Percentiles rank a stretch among this genome's conserved stretches.
These are phyloP conservation scores for Litocranius walleri DNA, from an alignment of 2,113 vertebrate species.

Conservation along the genomic window DNA sequence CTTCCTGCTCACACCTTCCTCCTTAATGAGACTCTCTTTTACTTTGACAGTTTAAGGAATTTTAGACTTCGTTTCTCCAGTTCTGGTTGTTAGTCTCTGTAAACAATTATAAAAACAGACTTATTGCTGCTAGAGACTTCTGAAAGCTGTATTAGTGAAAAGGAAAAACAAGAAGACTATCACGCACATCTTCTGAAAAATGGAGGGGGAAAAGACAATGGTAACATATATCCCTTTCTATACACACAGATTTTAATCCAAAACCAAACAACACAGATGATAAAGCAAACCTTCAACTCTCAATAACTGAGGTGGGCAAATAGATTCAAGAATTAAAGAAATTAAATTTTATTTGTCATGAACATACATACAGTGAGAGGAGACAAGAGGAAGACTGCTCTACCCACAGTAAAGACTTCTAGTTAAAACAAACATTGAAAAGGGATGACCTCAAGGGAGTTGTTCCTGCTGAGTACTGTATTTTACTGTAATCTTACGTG, in stretches of 20 bases:
- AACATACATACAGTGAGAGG: not conserved
- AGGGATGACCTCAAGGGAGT: not conserved
- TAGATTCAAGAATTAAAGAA: not conserved
- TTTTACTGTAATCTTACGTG: not conserved
- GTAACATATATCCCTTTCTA: not conserved
- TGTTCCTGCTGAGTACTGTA: not conserved
- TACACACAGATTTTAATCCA: not conserved
- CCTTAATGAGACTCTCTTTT: not conserved
- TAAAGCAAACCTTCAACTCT: not conserved
- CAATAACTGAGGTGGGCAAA: not conserved
- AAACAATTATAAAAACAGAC: not conserved
- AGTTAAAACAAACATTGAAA: not conserved
- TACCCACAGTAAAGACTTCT: not conserved
- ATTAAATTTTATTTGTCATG: not conserved
- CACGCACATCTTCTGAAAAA: not conserved
- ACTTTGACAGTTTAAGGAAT: not conserved
- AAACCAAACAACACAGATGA: not conserved
- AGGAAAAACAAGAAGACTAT: not conserved
- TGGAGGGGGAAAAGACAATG: not conserved
- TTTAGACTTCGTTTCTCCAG: constrained; percentile 22
- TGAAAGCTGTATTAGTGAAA: not conserved
- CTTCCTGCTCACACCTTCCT: not conserved
- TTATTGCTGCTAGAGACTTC: not conserved
- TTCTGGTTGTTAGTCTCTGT: not conserved
- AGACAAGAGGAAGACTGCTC: not conserved